Conservation (phyloP, 2,797 vertebrate species). For the Orientallactaga sibirica region DNA sequence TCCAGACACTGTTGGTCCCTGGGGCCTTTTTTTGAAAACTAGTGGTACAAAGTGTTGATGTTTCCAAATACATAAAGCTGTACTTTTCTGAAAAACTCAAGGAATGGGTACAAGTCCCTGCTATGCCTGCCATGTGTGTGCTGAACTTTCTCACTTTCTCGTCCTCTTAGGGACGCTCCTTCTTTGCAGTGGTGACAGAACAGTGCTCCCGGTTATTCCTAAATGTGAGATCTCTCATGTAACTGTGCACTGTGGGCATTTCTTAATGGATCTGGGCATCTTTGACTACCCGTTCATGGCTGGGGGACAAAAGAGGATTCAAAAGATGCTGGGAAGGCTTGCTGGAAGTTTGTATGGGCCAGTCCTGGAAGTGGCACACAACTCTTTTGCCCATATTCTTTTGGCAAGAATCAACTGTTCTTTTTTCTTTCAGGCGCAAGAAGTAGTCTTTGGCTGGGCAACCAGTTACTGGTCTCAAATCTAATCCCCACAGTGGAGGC, state of each 20-base stretch:
- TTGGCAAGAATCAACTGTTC: neutral
- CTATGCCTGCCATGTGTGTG: neutral
- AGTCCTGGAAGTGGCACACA: neutral
- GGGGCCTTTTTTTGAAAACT: conserved; percentile 35
- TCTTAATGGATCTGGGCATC: neutral
- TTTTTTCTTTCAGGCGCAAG: neutral
- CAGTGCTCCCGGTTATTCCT: neutral
- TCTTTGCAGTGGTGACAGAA: neutral
- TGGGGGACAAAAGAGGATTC: neutral
- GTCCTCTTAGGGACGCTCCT: neutral
- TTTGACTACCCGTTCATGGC: neutral
- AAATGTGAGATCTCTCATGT: neutral
- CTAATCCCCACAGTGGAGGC: no score
- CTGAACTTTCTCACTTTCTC: neutral
- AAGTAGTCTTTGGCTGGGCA: neutral
- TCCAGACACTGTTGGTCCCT: conserved; percentile 8
- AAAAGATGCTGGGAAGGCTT: neutral
- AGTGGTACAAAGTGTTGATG: conserved; percentile 58
- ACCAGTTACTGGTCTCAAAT: neutral
- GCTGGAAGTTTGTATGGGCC: neutral
- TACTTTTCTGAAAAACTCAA: conserved; percentile 58
- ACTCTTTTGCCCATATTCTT: neutral
- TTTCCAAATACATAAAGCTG: conserved; percentile 69
- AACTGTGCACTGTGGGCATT: neutral
- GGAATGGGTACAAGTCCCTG: neutral